Evolutionary conservation across 2,113 vertebrate species (phyloP).

Genomic region (Platichthys stellatus): DNA sequence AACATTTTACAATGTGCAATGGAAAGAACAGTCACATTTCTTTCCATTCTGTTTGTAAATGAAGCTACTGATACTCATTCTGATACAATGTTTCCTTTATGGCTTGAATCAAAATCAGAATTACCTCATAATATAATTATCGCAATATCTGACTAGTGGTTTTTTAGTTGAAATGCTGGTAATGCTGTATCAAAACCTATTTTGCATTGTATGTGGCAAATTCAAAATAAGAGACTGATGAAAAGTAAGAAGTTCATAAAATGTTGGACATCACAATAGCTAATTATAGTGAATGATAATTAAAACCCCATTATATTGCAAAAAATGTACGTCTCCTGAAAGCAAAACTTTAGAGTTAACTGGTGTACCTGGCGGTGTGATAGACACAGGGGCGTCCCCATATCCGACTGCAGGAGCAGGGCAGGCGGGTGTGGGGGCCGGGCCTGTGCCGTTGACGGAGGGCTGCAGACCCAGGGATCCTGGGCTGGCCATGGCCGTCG

Average conservation of each 20-base stretch:
- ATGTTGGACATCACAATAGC: not conserved
- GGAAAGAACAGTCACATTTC: not conserved
- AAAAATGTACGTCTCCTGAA: not conserved
- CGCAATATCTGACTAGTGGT: too few relatives aligned
- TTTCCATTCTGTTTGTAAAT: too few relatives aligned
- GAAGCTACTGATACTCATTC: not conserved
- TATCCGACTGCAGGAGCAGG: constrained; percentile 84
- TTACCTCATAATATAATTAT: not conserved
- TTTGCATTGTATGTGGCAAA: too few relatives aligned
- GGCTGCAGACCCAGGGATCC: constrained; percentile 87
- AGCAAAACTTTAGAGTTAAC: not conserved
- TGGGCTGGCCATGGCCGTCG: constrained; percentile 84
- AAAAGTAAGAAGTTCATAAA: too few relatives aligned
- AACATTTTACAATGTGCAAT: not conserved
- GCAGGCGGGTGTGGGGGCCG: constrained; percentile 83
- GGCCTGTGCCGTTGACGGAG: constrained; percentile 89
- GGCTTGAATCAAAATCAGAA: constrained; percentile 9
- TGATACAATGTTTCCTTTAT: not conserved
- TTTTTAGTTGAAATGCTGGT: too few relatives aligned
- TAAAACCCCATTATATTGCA: not conserved
- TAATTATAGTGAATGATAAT: not conserved
- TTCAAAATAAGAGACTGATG: too few relatives aligned
- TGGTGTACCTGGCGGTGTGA: constrained; percentile 81
- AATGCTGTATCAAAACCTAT: too few relatives aligned
- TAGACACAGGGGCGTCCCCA: constrained; percentile 84